Percentiles rank a stretch among this genome's conserved stretches.
These are phyloP conservation scores for Cheilosia scutellata DNA, from an alignment of 2,888 invertebrate genomes.

Conservation along the genomic window DNA sequence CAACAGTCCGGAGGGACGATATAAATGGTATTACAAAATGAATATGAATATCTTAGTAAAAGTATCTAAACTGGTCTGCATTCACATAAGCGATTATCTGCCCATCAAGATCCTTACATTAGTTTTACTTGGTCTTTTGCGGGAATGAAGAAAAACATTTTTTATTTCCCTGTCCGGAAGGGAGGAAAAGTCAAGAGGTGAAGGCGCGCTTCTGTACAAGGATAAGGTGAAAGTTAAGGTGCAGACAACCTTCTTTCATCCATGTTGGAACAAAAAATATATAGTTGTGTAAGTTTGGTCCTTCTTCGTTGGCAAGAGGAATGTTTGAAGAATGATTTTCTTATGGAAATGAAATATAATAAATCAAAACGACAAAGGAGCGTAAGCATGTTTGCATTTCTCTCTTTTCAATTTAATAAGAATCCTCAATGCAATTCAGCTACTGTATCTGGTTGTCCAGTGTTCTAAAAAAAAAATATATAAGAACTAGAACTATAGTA, in stretches of 20 bases:
- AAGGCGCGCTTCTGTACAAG: conserved; percentile 11
- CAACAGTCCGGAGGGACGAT: conserved; percentile 20
- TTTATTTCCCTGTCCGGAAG: background rate
- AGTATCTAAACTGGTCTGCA: conserved; percentile 41
- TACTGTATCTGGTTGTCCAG: conserved; percentile 38
- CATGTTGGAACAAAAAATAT: conserved; percentile 37
- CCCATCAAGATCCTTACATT: conserved; percentile 62
- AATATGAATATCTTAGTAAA: conserved; percentile 59
- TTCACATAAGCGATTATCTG: conserved; percentile 71
- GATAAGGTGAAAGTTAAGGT: conserved; percentile 45
- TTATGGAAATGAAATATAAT: conserved; percentile 66
- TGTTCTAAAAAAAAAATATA: background rate
- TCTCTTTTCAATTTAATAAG: conserved; percentile 17
- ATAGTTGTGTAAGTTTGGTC: conserved; percentile 57
- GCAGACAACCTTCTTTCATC: conserved; percentile 49
- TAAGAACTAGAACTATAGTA: conserved; percentile 11
- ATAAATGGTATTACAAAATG: conserved; percentile 64
- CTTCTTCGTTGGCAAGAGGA: background rate
- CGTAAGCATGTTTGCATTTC: conserved; percentile 1
- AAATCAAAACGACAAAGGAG: conserved; percentile 40
- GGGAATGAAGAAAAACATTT: conserved; percentile 41
- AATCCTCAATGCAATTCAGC: conserved; percentile 17
- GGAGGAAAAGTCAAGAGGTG: conserved; percentile 8
- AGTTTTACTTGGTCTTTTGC: conserved; percentile 16
- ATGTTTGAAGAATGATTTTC: conserved; percentile 42